Evolutionary conservation across 2,113 vertebrate species (phyloP), one percentile per base, ranked within the genome.

Genomic region (Catharus bicknelli): DNA sequence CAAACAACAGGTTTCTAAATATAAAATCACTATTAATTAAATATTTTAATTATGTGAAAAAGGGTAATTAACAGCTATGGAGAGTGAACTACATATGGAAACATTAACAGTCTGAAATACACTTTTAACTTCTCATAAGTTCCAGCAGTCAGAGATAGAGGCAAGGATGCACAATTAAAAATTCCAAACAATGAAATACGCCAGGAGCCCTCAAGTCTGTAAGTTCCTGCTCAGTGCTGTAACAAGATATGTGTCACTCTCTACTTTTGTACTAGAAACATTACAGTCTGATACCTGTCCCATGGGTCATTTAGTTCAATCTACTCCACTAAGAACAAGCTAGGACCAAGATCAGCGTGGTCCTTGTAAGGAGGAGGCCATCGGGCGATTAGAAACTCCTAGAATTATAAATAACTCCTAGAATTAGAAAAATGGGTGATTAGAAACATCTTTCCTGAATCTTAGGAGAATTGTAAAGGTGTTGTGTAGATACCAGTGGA

Each of bases 381-480:
- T 48, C 18, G 1, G 2, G 1, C 0, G 1, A 2, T 50, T 55
- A 63, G n/a, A 38, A 82, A 59, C 7, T 38, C 22, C 15, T 50
- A 47, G 45, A 47, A 47, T 47, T 47, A 47, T 20, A 21, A 47
- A 47, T 47, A 22, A 47, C 21, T 47, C 21, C 47, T 47, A 47
- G 47, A 47, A 22, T 48, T 48, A 48, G 47, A 48, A 48, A 48
- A 48, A 48, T 22, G 1, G 2, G 1, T 0, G 0, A 2, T 54
- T 59, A 63, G 30, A 38, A 82, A 59, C 7, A 32, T 17, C 15
- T 51, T 75, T 55, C 19, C 38, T 48, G 19, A 66, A 16, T 53
- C 29, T 64, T 40, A 20, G 40, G 27, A 88, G 53, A 69, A 48
- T 7, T 9, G 9, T 62, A 36, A 79, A 70, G 13, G 27, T 83